Evolutionary conservation across 2,888 invertebrate genomes (phyloP).

Genomic region (Itoplectis maculator): DNA sequence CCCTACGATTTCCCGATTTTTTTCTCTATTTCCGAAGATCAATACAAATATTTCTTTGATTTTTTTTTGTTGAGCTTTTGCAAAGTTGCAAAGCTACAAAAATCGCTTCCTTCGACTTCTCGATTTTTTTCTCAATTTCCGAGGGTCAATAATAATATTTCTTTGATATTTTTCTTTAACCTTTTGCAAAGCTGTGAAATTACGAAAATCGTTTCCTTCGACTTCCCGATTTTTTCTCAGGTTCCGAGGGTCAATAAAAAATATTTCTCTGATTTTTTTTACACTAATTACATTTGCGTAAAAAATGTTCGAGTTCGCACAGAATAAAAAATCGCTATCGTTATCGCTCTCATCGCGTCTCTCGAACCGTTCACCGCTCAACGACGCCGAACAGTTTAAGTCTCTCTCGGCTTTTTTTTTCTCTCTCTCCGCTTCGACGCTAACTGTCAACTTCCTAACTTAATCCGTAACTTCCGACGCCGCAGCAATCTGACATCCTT

Average conservation of each 20-base stretch:
- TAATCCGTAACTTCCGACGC: conserved; percentile 85
- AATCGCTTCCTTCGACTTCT: not conserved
- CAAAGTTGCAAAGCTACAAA: not conserved
- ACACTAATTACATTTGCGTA: too few species aligned
- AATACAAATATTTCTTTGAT: too few species aligned
- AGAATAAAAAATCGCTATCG: conserved; percentile 18
- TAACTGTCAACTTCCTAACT: conserved; percentile 85
- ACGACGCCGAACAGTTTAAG: conserved; percentile 56
- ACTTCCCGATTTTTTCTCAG: too few species aligned
- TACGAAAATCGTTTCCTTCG: not conserved
- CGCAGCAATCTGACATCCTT: conserved; percentile 85
- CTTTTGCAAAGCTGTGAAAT: not conserved
- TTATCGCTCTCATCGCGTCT: conserved; percentile 31
- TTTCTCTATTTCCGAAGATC: not conserved
- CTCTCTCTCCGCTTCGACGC: conserved; percentile 76
- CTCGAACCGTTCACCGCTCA: conserved; percentile 51
- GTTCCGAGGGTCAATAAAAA: too few species aligned
- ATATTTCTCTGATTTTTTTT: too few species aligned
- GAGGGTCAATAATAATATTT: too few species aligned
- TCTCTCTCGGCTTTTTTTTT: conserved; percentile 71
- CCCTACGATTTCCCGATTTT: not conserved
- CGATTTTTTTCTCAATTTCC: too few species aligned
- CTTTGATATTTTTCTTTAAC: too few species aligned
- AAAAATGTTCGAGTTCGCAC: not conserved
- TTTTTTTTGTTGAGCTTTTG: too few species aligned